Evolutionary conservation across 2,888 invertebrate species (phyloP), one percentile per base, ranked within the genome.

Genomic region (Geotrupes spiniger): DNA sequence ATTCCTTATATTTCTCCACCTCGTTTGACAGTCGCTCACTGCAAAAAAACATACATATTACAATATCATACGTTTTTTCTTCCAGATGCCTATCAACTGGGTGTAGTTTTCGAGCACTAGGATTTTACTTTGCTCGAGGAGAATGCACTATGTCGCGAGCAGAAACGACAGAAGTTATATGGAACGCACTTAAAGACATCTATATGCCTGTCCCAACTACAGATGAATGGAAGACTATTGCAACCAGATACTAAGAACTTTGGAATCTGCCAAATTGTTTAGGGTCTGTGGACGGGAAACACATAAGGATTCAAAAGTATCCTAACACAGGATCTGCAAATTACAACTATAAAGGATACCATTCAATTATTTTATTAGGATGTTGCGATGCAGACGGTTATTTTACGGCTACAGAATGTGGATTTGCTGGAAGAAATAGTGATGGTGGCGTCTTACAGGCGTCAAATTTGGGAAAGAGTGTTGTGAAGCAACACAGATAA

Each of bases 401-500:
- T 11, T 68, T 68, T 51, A 63, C 58, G 4, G 55, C 59, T 25
- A 58, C 65, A 36, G 63, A 65, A 60, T 45, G 57, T 26, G 63
- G 66, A 36, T 61, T 48, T 49, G 56, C 62, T 49, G 63, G 62
- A 12, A 44, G 63, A 53, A 64, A 64, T 45, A 65, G 58, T 57
- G 63, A 68, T 59, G 64, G 61, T 15, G 60, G 60, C 14, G 58
- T 66, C 38, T 66, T 61, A 48, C 43, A 41, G 36, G 53, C 54
- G 10, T 58, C 54, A 38, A 42, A 42, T 51, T 54, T 57, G 12
- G n/a, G n/a, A n/a, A n/a, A n/a, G n/a, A n/a, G 25, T n/a, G n/a
- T n/a, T n/a, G 38, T 17, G 38, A 38, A 36, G 36, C 9, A 36
- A 11, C 36, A 36, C 36, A 36, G 36, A 36, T 14, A 36, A 36